These are phyloP conservation scores for Orycteropus afer DNA, from an alignment of 2,113 vertebrate genomes.

Conservation along the genomic window DNA sequence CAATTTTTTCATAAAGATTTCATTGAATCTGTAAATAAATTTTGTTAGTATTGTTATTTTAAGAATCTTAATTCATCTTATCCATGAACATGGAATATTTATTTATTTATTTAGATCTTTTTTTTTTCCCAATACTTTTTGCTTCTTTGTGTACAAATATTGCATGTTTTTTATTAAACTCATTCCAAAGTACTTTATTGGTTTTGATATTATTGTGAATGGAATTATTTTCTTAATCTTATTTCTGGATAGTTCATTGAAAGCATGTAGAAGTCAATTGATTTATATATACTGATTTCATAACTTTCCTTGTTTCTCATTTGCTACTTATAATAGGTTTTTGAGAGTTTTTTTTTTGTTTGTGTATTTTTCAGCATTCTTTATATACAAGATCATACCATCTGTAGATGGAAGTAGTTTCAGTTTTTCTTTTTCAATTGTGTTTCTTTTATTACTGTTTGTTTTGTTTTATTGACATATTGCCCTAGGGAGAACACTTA, in stretches of 20 bases:
- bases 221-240: neutral
- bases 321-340: neutral
- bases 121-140: neutral
- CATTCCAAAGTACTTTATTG: neutral
- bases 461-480: neutral
- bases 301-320: neutral
- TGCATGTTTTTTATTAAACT: neutral
- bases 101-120: neutral
- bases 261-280: neutral
- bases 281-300: neutral
- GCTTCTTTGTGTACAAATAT: neutral
- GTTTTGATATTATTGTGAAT: too few species aligned
- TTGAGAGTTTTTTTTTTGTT: neutral
- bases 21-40: too few species aligned
- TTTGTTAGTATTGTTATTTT: too few species aligned
- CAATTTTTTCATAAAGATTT: neutral
- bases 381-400: neutral
- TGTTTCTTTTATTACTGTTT: neutral
- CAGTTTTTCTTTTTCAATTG: neutral
- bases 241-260: neutral
- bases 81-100: too few species aligned
- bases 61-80: too few species aligned
- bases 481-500: neutral
- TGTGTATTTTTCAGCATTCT: neutral
- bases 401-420: neutral